Evolutionary conservation across 2,113 vertebrate genomes (phyloP), one percentile per base, ranked within the genome.

Genomic region (Opisthocomus hoazin): DNA sequence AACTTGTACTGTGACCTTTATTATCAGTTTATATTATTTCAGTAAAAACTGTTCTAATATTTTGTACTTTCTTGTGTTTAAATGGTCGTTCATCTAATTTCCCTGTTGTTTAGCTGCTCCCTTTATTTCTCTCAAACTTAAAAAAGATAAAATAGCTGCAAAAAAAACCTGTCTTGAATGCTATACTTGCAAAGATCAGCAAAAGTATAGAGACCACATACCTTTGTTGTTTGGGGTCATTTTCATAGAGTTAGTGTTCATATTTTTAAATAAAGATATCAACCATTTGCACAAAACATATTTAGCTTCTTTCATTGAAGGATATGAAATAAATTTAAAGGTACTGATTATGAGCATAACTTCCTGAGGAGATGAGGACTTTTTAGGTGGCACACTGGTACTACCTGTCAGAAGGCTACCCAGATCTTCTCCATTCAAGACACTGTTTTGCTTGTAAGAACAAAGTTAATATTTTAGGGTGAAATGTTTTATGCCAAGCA

Each of bases 71-170:
- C 46, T 56, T 78, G 39, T 45, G 27, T 84, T 80, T 63, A 60
- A 78, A 89, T 84, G n/a, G 45, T 66, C 34, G 56, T 77, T 88
- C 9, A 88, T 75, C 94, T 93, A n/a, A 96, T 95, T 87, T 90
- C 37, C 22, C 45, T 82, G 15, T 54, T 73, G 37, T 75, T 86
- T 79, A 90, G 13, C 19, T 64, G 17, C 10, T 87, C 12, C 37
- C 9, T 86, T 93, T 64, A 46, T 84, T 94, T 86, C 46, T 70
- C 17, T 94, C 39, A 82, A 57, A 45, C 5, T 48, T 60, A 41
- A 95, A 76, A 83, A 77, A 23, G 21, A 30, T 34, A 12, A 19
- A 69, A 77, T 34, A 45, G 23, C 34, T 56, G 27, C 9, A 1
- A 9, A 2, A 46, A 45, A 83, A 68, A 22, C 0, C 4, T 26